Evolutionary conservation across 1,140 invertebrate genomes (phyloP), one percentile per base, ranked within the genome.

Genomic region (Drosophila repletoides): DNA sequence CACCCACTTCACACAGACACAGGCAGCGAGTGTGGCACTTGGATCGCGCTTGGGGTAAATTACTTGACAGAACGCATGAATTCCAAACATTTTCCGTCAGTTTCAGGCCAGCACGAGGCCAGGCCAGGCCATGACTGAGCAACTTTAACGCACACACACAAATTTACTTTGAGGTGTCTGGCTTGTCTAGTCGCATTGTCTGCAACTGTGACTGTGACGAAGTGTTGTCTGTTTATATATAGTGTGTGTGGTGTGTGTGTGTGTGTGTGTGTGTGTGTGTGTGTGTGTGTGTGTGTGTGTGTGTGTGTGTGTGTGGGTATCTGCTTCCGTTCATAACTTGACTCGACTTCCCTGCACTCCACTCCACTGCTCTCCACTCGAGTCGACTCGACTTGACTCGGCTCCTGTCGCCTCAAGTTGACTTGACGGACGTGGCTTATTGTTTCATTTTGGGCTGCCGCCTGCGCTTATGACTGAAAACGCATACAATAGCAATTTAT

Each of bases 401-500:
- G 59, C 74, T 83, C 76, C 79, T 77, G 79, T 66, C 74, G 83
- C 79, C 77, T 84, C 77, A 84, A 77, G 79, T 72, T 56, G 75
- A 61, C 80, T 86, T 86, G 80, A 86, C 76, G 80, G 80, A 86
- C 80, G 75, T 80, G 80, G 80, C 80, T 86, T 86, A 86, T 86
- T 86, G 80, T 86, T 86, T 86, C 80, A 86, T 80, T 86, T 86
- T 65, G 53, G 63, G 67, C 75, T 72, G 71, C 74, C 58, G 79
- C 61, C 55, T 76, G 56, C 40, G 74, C 59, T 79, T 79, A 75
- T 75, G 72, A 86, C 71, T 86, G 68, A 55, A 76, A 86, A 77
- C 77, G 81, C 80, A 86, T 73, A 84, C 81, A 86, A 84, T 80
- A 69, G 80, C 80, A 86, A 84, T 84, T 86, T 86, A 84, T 84